Evolutionary conservation across 2,797 vertebrate species (phyloP).

Genomic region (Delichon dasypus): DNA sequence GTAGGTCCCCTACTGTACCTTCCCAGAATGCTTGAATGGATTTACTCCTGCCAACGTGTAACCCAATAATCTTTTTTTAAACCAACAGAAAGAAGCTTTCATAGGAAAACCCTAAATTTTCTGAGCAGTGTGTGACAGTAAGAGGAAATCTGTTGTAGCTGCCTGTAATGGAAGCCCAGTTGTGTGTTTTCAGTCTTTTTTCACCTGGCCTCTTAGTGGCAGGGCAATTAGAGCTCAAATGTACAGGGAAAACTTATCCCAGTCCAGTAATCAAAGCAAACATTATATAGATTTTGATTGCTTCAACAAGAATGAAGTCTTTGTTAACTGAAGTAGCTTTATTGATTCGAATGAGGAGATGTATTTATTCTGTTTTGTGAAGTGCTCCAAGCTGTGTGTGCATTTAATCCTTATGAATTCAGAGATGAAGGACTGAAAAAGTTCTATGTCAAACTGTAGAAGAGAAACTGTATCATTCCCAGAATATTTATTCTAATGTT

Average conservation of each 20-base stretch:
- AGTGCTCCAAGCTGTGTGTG: neutral
- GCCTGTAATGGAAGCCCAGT: neutral
- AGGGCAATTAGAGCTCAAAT: conserved; percentile 40
- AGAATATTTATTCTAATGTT: conserved; percentile 31
- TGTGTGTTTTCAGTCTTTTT: conserved; percentile 28
- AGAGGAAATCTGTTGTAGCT: neutral
- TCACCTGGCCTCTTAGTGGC: conserved; percentile 21
- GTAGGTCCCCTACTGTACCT: neutral
- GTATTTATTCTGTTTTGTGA: conserved; percentile 32
- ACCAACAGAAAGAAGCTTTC: neutral
- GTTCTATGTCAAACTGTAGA: neutral
- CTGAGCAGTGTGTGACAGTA: neutral
- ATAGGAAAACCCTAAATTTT: neutral
- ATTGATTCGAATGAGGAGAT: neutral
- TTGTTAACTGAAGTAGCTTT: conserved; percentile 42
- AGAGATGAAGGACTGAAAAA: conserved; percentile 9
- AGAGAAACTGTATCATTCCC: conserved; percentile 21
- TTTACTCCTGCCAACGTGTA: neutral
- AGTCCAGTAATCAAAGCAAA: conserved; percentile 48
- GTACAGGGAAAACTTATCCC: conserved; percentile 32
- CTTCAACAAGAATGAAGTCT: conserved; percentile 27
- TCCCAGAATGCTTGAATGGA: neutral
- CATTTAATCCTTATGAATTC: conserved; percentile 27
- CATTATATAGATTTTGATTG: conserved; percentile 33
- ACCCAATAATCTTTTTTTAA: neutral